These are phyloP conservation scores for Columba janthina DNA, from an alignment of 2,113 vertebrate genomes.

Conservation along the genomic window DNA sequence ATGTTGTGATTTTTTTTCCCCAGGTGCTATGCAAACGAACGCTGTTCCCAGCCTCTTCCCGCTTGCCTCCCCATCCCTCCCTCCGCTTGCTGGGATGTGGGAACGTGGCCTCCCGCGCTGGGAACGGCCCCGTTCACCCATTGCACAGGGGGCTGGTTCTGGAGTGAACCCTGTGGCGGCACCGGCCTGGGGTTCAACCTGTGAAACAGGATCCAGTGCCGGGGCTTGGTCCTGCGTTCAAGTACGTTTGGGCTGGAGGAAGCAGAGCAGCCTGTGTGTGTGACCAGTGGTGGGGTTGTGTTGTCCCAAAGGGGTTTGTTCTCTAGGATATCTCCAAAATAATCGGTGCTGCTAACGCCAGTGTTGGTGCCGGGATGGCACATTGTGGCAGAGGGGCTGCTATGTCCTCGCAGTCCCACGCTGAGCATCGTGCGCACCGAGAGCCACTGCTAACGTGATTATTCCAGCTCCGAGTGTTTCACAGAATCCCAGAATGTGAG, in stretches of 20 bases:
- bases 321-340: neutral
- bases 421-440: accelerated
- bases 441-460: accelerated
- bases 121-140: neutral
- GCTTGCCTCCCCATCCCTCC: accelerated
- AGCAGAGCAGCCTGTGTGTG: neutral
- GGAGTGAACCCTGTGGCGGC: neutral
- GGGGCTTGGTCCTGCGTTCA: neutral
- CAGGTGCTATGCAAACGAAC: neutral
- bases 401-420: neutral
- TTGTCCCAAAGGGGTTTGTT: neutral
- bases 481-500: no score
- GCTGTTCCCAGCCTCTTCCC: accelerated
- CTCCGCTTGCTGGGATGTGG: accelerated
- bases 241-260: accelerated
- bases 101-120: accelerated
- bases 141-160: neutral
- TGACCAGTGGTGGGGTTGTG: neutral
- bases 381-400: accelerated
- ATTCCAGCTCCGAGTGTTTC: neutral
- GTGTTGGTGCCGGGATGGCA: accelerated
- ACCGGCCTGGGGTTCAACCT: neutral
- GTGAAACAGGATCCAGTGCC: neutral
- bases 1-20: neutral
- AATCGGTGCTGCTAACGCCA: accelerated